A percentile compares a stretch with the other conserved stretches of the same genome.
Conservation (phyloP, 2,113 vertebrate species). For the Bos indicus region DNA sequence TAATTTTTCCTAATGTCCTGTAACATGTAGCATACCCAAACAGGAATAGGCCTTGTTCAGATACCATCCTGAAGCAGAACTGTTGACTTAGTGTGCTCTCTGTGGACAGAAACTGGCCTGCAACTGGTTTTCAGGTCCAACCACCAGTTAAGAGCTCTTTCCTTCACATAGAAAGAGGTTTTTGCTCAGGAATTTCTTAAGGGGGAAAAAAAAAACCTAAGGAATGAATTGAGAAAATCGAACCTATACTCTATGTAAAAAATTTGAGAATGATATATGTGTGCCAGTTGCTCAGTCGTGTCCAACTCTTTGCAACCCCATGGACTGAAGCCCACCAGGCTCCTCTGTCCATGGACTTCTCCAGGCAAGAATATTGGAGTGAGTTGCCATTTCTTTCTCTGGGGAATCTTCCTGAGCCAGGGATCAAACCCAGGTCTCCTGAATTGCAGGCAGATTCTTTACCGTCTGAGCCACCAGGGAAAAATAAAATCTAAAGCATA, state of each 20-base stretch:
- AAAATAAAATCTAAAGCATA: conserved; percentile 19
- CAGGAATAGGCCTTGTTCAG: conserved; percentile 39
- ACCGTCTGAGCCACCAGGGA: not conserved
- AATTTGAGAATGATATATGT: not conserved
- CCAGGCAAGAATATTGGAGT: not conserved
- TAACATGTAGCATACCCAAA: conserved; percentile 37
- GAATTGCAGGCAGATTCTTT: not conserved
- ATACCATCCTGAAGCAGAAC: conserved; percentile 24
- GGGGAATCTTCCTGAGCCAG: not conserved
- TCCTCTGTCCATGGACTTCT: not conserved
- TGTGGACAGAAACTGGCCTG: conserved; percentile 40
- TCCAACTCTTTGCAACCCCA: not conserved
- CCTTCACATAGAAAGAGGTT: conserved; percentile 13
- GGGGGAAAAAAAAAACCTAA: not conserved
- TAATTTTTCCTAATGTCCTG: conserved; percentile 53
- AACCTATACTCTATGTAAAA: not conserved
- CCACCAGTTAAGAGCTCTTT: conserved; percentile 22
- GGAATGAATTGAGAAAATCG: not conserved
- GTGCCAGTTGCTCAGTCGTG: not conserved
- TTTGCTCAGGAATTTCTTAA: conserved; percentile 24
- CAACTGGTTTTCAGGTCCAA: not conserved
- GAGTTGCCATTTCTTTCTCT: not conserved
- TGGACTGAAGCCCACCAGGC: not conserved
- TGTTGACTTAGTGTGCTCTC: conserved; percentile 32
- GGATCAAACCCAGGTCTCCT: not conserved